Evolutionary conservation across 2,888 invertebrate species (phyloP), one percentile per base, ranked within the genome.

Genomic region (Chymomyza caudatula): DNA sequence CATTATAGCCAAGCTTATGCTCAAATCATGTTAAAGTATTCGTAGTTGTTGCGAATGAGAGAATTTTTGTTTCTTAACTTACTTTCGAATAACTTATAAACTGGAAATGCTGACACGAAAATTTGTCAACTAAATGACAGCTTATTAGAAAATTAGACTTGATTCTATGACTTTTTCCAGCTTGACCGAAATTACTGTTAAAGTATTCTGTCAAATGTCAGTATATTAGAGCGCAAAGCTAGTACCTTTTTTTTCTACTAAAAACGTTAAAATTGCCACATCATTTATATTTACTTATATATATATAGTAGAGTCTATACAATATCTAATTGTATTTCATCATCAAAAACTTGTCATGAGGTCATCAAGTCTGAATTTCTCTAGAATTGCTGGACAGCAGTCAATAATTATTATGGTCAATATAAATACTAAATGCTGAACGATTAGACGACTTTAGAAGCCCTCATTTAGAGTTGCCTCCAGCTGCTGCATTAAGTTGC

Each of bases 301-400:
- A 55, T 17, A 37, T 62, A 23, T 62, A 68, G n/a, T n/a, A n/a
- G n/a, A n/a, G n/a, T n/a, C n/a, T 51, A 63, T 19, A 58, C 56
- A 47, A 65, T 60, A 60, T 67, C 64, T 37, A 63, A 67, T 67
- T 62, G 65, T 65, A 76, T 74, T 77, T 78, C 76, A 71, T 78
- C 76, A 75, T 63, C 56, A 47, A 63, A 37, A 68, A 53, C 4
- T 19, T 42, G 62, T 22, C 53, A 67, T 81, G 82, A 78, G 78
- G 69, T 81, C 78, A 77, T 68, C 63, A 58, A 53, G 59, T 47
- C 47, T 17, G 47, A 19, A 37, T 11, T 37, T 37, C 5, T 37
- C 49, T 61, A 56, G 60, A 60, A 61, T 57, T 64, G 51, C 55
- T 20, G 37, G 51, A 43, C 55, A 53, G 59, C 57, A 23, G 25